Conservation (phyloP, 2,888 invertebrate species). For the Ichneumoninae sp. region DNA sequence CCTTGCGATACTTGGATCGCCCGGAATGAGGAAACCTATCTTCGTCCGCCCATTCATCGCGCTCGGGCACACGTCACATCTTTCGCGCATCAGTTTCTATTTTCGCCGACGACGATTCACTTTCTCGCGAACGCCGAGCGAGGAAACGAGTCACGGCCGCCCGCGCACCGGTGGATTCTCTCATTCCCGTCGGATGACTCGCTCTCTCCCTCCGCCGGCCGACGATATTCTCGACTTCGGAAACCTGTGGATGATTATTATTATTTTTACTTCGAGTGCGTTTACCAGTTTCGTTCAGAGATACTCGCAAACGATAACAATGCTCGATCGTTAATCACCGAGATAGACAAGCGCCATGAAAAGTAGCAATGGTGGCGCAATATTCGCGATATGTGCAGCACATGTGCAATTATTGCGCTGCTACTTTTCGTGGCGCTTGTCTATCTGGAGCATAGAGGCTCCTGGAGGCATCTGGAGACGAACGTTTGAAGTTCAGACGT, state of each 20-base stretch:
- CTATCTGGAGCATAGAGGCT: background rate
- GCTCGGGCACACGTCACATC: slow-evolving; percentile 53
- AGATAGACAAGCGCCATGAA: too few species aligned
- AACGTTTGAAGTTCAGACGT: background rate
- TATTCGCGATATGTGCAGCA: too few species aligned
- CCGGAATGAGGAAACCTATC: slow-evolving; percentile 69
- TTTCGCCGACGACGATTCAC: slow-evolving; percentile 61
- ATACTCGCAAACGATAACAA: background rate
- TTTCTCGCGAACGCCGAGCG: slow-evolving; percentile 49
- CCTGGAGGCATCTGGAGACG: background rate
- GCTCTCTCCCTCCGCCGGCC: slow-evolving; percentile 59
- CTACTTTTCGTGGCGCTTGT: too few species aligned
- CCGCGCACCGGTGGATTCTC: slow-evolving; percentile 57
- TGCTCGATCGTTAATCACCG: background rate
- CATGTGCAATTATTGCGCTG: too few species aligned
- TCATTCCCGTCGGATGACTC: slow-evolving; percentile 68
- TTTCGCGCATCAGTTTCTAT: slow-evolving; percentile 64
- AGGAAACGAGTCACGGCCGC: slow-evolving; percentile 62
- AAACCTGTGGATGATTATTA: slow-evolving; percentile 17
- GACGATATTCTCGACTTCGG: background rate
- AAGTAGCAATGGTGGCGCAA: too few species aligned
- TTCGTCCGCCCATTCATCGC: slow-evolving; percentile 65
- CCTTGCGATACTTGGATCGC: slow-evolving; percentile 50
- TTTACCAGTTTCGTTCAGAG: background rate
- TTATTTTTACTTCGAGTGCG: background rate